These are phyloP conservation scores for Myocastor coypus DNA, from an alignment of 2,113 vertebrate genomes.

Conservation along the genomic window DNA sequence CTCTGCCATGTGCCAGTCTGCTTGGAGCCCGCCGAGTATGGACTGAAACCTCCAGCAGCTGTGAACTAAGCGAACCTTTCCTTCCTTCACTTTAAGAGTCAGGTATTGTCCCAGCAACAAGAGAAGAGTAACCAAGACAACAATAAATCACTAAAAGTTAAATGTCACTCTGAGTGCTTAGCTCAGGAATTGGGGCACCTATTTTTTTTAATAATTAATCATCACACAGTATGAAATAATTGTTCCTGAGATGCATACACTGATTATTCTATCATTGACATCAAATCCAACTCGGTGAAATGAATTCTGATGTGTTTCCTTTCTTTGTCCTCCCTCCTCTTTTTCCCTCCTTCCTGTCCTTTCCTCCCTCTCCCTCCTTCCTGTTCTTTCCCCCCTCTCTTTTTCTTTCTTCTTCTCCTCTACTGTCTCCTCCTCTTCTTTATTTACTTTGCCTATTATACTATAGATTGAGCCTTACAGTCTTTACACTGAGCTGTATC, in stretches of 20 bases:
- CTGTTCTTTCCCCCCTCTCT: no score
- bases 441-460: not conserved
- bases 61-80: no score
- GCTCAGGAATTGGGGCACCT: not conserved
- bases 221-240: not conserved
- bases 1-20: no score
- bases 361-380: not conserved
- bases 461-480: no score
- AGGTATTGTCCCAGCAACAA: no score
- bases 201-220: not conserved
- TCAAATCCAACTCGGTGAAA: no score
- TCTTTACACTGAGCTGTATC: no score
- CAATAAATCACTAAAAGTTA: not conserved
- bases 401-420: not conserved
- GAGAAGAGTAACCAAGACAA: no score
- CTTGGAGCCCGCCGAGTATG: no score
- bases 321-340: no score
- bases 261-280: not conserved
- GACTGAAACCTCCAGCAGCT: no score
- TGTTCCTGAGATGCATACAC: not conserved
- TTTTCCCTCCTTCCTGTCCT: not conserved
- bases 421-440: not conserved
- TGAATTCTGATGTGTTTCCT: not conserved
- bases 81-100: no score
- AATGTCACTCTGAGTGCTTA: not conserved